Evolutionary conservation across 92 coral and sea anemone species (phyloP).

Genomic region (Actinernus sp.): DNA sequence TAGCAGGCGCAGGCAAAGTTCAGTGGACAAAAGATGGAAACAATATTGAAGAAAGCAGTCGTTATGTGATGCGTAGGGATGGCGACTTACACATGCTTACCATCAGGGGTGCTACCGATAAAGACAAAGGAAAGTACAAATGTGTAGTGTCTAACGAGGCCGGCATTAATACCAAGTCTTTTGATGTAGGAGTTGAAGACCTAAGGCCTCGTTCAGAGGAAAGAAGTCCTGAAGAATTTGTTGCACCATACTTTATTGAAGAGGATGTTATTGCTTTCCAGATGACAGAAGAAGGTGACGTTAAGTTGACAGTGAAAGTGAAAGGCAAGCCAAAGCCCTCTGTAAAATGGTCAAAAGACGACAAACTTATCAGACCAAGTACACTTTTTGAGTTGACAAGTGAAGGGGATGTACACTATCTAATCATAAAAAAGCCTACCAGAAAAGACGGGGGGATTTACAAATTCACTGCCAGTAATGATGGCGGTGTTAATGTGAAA

Average conservation of each 20-base stretch:
- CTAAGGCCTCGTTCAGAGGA: constrained; percentile 45
- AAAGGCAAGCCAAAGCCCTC: constrained; percentile 47
- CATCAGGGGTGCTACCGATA: constrained; percentile 53
- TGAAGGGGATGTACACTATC: constrained; percentile 39
- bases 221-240: constrained; percentile 40
- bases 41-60: constrained; percentile 52
- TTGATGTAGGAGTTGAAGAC: constrained; percentile 57
- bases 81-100: constrained; percentile 67
- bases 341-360: constrained; percentile 78
- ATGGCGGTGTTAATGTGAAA: constrained; percentile 55
- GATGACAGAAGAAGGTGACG: constrained; percentile 73
- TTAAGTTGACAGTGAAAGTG: constrained; percentile 65
- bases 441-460: constrained; percentile 73
- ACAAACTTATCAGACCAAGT: constrained; percentile 38
- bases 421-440: constrained; percentile 55
- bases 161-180: constrained; percentile 61
- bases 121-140: constrained; percentile 81
- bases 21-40: constrained; percentile 82
- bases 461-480: constrained; percentile 58
- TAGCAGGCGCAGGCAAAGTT: constrained; percentile 67
- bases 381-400: constrained; percentile 50
- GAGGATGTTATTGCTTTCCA: constrained; percentile 43
- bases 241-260: constrained; percentile 21
- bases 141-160: constrained; percentile 80
- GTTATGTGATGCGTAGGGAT: constrained; percentile 34